Conservation (phyloP, 2,797 vertebrate species). For the Ispidina lecontei region DNA sequence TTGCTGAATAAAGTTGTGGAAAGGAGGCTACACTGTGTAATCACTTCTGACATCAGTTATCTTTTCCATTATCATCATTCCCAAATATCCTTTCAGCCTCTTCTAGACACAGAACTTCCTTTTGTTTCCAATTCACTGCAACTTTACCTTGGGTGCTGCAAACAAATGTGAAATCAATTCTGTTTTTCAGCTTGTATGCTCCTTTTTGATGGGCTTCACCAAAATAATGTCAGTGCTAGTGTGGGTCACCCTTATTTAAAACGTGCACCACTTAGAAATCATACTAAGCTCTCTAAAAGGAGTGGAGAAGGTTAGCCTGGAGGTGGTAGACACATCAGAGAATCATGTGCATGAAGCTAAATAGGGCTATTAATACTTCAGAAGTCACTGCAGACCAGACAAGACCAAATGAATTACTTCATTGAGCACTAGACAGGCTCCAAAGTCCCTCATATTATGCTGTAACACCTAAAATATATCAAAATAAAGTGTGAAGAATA, state of each 20-base stretch:
- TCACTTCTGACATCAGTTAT: constrained; percentile 29
- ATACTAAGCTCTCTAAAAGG: not conserved
- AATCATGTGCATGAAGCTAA: not conserved
- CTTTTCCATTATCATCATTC: constrained; percentile 42
- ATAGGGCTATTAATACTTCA: not conserved
- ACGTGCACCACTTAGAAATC: not conserved
- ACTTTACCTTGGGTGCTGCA: not conserved
- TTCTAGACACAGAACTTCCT: constrained; percentile 6
- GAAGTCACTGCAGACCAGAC: not conserved
- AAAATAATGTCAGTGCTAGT: not conserved
- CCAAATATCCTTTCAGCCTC: constrained; percentile 14
- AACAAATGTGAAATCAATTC: constrained; percentile 48
- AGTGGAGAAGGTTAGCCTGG: not conserved
- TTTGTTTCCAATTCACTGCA: constrained; percentile 31
- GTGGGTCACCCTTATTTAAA: not conserved
- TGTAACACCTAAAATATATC: not conserved
- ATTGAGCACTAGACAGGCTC: not conserved
- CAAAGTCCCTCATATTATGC: not conserved
- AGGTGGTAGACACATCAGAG: not conserved
- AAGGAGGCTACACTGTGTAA: not conserved
- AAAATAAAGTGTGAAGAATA: not conserved
- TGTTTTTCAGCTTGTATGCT: not conserved
- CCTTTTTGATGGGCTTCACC: not conserved
- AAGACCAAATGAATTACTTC: not conserved
- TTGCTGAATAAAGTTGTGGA: not conserved